Conservation (phyloP, 2,113 vertebrate species). For the Shinisaurus crocodilurus region DNA sequence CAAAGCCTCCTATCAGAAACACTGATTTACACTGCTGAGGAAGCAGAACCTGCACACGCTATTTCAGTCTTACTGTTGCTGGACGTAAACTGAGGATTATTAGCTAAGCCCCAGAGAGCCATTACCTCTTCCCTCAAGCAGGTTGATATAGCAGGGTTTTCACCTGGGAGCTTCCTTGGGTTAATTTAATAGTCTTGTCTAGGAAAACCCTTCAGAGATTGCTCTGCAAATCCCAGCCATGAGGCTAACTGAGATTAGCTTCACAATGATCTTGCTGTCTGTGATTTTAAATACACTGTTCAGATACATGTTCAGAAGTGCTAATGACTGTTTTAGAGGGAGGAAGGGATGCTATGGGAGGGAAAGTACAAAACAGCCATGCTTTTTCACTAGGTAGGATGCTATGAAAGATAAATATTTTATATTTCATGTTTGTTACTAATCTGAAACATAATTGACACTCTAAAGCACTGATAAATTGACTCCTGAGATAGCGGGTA, state of each 20-base stretch:
- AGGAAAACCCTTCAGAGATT: conserved; percentile 65
- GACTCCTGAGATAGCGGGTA: background rate
- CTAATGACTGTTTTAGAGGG: conserved; percentile 25
- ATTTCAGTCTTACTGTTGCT: background rate
- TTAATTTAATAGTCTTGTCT: conserved; percentile 63
- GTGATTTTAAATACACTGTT: conserved; percentile 44
- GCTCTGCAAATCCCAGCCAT: conserved; percentile 55
- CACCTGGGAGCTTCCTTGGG: conserved; percentile 48
- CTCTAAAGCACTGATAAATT: background rate
- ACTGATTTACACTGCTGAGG: conserved; percentile 1
- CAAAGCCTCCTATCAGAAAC: conserved; percentile 4
- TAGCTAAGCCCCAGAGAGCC: conserved; percentile 33
- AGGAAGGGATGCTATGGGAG: conserved; percentile 38
- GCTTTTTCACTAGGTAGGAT: background rate
- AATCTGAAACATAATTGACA: background rate
- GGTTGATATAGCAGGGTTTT: conserved; percentile 35
- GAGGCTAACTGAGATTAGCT: conserved; percentile 32
- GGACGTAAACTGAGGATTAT: conserved; percentile 42
- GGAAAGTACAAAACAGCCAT: conserved; percentile 5
- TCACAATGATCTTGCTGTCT: conserved; percentile 42
- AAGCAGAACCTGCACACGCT: conserved; percentile 30
- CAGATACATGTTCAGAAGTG: conserved; percentile 57
- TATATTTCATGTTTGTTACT: background rate
- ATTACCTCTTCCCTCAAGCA: conserved; percentile 54
- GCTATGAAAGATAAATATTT: background rate